Evolutionary conservation across 2,113 vertebrate species (phyloP), one percentile per base, ranked within the genome.

Genomic region (Tachysurus fulvidraco): DNA sequence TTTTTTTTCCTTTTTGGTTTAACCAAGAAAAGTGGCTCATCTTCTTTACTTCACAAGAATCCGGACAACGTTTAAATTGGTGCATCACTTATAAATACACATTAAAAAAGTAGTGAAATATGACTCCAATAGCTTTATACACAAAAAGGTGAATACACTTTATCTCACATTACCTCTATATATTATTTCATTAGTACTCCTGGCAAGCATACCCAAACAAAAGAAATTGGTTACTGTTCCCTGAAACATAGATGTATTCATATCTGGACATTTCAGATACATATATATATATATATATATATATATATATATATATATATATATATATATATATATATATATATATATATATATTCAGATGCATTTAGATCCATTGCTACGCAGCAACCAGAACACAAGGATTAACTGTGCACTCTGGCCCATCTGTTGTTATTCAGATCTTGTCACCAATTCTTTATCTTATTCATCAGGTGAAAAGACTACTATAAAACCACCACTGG

Each of bases 401-500:
- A 36, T 79, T 79, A 79, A 76, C 41, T 23, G 30, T 57, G 54
- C 77, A 11, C 77, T 36, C 7, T 59, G 2, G 46, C 74, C 44
- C 74, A 77, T 50, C 74, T 77, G 46, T 57, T 80, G 77, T 80
- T 59, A 57, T 80, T 36, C 10, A 36, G 54, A 80, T 80, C 78
- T 25, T 36, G 17, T 80, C 76, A 79, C 30, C 54, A 59, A 60
- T 19, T 19, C 14, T 60, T 60, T 25, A 59, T 17, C 19, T 21
- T 60, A 44, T 60, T 60, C 78, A 81, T 81, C 21, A 60, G 19
- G 5, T 30, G 55, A 44, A 44, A 78, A 81, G 11, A 12, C 4
- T 36, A 6, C 19, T 23, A 44, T 41, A 60, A 81, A 60, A 81
- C 55, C 55, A 81, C 11, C 0, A 30, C 55, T 78, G 19, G 52